phyloP scores from a whole-genome alignment of 2,113 vertebrate genomes.

The Corythornis cristatus region DNA sequence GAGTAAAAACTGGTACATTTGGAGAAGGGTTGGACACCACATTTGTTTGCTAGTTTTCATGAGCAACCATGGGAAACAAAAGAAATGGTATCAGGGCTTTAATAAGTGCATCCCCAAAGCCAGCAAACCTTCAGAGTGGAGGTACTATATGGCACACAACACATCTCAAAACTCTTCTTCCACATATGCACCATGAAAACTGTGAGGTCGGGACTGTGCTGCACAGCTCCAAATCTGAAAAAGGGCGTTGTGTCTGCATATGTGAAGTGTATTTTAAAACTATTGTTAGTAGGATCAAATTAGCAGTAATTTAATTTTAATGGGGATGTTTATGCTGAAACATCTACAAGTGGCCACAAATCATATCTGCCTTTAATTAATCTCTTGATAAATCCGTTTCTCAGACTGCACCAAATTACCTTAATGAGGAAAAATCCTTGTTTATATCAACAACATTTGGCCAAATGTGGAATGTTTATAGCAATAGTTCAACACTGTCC shows the following conservation, averaged over 20 bases:
- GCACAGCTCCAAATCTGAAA: background rate
- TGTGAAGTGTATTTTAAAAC: background rate
- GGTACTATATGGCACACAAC: accelerated
- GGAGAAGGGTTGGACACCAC: background rate
- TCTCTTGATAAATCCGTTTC: constrained; percentile 57
- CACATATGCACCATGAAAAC: background rate
- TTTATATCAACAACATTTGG: constrained; percentile 63
- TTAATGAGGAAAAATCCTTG: constrained; percentile 62
- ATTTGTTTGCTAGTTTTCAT: background rate
- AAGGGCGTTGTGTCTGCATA: background rate
- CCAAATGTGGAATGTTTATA: constrained; percentile 65
- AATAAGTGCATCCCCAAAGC: background rate
- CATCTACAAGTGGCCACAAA: constrained; percentile 27
- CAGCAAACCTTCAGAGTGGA: background rate
- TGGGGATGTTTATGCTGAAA: constrained; percentile 44
- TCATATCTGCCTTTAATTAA: constrained; percentile 58
- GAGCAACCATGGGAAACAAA: background rate
- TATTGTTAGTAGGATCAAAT: background rate
- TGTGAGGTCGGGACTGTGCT: background rate
- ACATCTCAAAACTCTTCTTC: background rate
- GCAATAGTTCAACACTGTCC: constrained; percentile 60
- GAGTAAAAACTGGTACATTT: background rate
- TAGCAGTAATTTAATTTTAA: constrained; percentile 51
- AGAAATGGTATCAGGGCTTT: background rate
- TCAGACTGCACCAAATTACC: constrained; percentile 43